phyloP scores from a whole-genome alignment of 2,888 invertebrate genomes.

The Lepidonotus clava region DNA sequence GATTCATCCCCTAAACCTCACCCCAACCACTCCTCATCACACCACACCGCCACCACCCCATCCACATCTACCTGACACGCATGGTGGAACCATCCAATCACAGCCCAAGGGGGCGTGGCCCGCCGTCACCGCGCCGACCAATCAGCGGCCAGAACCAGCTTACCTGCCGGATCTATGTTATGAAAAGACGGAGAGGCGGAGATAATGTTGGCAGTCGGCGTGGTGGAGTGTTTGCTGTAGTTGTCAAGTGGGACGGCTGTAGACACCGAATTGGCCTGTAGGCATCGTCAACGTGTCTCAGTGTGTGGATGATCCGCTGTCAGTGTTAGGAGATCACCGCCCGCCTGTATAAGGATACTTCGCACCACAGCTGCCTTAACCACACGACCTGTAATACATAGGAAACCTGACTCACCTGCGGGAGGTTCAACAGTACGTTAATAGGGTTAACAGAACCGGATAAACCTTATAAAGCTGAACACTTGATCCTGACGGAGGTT shows the following conservation, averaged over 20 bases:
- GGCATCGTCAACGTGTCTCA: no score
- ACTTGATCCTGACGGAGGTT: no score
- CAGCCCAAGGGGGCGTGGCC: background rate
- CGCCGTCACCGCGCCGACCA: conserved; percentile 25
- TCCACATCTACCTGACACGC: background rate
- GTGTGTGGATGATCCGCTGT: no score
- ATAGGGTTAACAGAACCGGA: no score
- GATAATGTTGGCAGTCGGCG: background rate
- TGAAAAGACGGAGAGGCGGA: background rate
- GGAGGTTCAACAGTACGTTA: no score
- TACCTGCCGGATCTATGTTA: background rate
- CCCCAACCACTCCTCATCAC: background rate
- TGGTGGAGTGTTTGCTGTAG: background rate
- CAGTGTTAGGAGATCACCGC: no score
- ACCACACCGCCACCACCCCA: background rate
- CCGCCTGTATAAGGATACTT: no score
- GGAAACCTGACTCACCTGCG: no score
- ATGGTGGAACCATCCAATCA: background rate
- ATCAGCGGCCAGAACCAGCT: background rate
- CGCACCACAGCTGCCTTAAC: no score
- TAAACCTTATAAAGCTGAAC: no score
- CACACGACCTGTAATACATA: no score
- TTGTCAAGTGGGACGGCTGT: background rate
- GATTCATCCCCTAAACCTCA: conserved; percentile 1
- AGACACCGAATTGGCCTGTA: background rate